A percentile compares a stretch with the other conserved stretches of the same genome.
Conservation (phyloP, 2,888 invertebrate genomes). For the Yponomeuta plumbellus region DNA sequence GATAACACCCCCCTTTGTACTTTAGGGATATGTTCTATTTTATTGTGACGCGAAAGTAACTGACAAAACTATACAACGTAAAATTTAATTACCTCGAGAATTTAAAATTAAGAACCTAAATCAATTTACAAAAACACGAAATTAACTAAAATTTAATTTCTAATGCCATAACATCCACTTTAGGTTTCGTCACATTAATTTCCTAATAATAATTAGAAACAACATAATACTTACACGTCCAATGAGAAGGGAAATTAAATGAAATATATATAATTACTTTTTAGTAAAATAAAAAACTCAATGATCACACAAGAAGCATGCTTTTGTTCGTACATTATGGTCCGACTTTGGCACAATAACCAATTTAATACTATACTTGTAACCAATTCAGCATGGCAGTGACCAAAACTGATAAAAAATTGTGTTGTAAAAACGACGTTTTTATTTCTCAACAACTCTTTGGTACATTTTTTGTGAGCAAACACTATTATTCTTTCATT, state of each 20-base stretch:
- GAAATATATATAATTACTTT: conserved; percentile 9
- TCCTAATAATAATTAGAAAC: conserved; percentile 5
- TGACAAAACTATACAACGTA: conserved; percentile 30
- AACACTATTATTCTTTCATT: conserved; percentile 32
- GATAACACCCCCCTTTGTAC: conserved; percentile 56
- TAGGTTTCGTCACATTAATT: conserved; percentile 10
- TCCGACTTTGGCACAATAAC: conserved; percentile 68
- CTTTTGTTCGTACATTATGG: conserved; percentile 33
- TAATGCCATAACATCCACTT: conserved; percentile 5
- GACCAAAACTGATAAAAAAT: conserved; percentile 14
- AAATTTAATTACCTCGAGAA: not conserved
- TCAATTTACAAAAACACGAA: conserved; percentile 1
- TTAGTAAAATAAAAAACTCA: not conserved
- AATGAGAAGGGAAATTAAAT: conserved; percentile 6
- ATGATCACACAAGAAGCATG: not conserved
- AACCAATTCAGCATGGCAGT: conserved; percentile 20
- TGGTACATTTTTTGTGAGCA: conserved; percentile 73
- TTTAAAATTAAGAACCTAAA: not conserved
- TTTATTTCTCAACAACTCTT: conserved; percentile 37
- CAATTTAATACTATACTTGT: conserved; percentile 50
- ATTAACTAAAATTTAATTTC: conserved; percentile 3
- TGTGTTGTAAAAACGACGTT: conserved; percentile 14
- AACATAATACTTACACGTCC: conserved; percentile 9
- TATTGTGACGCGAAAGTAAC: conserved; percentile 24
- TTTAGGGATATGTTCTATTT: conserved; percentile 50